Evolutionary conservation across 2,797 vertebrate species (phyloP), one percentile per base, ranked within the genome.

Genomic region (Lateolabrax maculatus): DNA sequence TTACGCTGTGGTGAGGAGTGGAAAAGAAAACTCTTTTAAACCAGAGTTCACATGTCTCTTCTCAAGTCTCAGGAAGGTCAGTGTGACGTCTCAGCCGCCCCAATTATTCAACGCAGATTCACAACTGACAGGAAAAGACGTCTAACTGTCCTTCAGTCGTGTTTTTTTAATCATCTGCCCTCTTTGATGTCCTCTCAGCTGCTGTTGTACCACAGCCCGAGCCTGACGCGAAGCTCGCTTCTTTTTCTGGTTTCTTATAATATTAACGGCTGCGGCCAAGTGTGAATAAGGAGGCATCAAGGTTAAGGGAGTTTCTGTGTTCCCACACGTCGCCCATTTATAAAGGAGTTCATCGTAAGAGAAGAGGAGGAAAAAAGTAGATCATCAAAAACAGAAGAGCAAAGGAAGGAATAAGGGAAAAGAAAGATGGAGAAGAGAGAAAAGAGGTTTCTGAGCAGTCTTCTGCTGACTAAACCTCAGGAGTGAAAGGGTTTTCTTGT

Each of bases 271-370:
- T 8, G 52, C 67, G 60, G 63, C 70, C 72, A 27, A 21, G 80
- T 13, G 55, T 57, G 62, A 71, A 49, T 53, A 51, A 37, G 6
- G 46, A 51, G 12, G 36, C n/a, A 9, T 65, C 68, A 11, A 48
- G 67, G 74, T 71, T 69, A 60, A 71, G 31, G 48, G 41, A 52
- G 37, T 83, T 81, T 67, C 57, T 66, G 61, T 74, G 71, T 75
- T 73, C 57, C 64, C 15, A 19, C 71, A 18, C 25, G 41, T 36
- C 9, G n/a, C 7, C 43, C n/a, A n/a, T n/a, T n/a, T n/a, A n/a
- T n/a, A n/a, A n/a, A n/a, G n/a, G n/a, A n/a, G n/a, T n/a, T n/a
- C n/a, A n/a, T n/a, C n/a, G n/a, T n/a, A n/a, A n/a, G n/a, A n/a
- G n/a, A n/a, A 39, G 51, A 21, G 0, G 34, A 37, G 12, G 31